Evolutionary conservation across 2,113 vertebrate species (phyloP).

Genomic region (Ursus arctos): DNA sequence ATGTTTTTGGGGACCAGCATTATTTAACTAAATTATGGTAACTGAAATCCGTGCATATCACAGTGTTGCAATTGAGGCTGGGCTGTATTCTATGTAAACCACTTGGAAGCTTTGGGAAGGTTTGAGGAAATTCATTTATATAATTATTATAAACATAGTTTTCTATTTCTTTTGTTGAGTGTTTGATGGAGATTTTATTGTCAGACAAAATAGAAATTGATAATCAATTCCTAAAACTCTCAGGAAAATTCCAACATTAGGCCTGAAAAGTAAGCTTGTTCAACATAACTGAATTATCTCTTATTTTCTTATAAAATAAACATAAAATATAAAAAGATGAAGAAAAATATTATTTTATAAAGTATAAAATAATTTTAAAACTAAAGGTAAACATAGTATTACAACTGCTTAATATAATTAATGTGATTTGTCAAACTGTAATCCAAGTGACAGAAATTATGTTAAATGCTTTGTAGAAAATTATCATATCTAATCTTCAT

Average conservation of each 20-base stretch:
- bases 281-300: neutral
- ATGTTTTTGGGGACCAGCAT: neutral
- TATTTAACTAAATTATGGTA: neutral
- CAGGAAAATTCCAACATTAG: neutral
- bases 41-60: neutral
- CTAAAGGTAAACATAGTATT: neutral
- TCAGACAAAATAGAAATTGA: neutral
- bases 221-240: neutral
- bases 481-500: neutral
- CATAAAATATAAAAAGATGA: neutral
- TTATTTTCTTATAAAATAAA: neutral
- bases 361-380: neutral
- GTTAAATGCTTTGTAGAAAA: neutral
- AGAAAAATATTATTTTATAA: neutral
- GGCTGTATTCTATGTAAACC: neutral
- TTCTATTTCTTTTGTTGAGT: neutral
- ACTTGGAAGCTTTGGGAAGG: rapidly evolving
- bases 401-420: neutral
- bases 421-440: neutral
- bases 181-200: constrained; percentile 5
- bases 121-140: neutral
- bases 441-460: neutral
- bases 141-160: neutral
- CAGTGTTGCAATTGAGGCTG: neutral
- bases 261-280: neutral